Percentiles rank a stretch among this genome's conserved stretches.
These are phyloP conservation scores for Danio rerio DNA, from an alignment of 2,113 vertebrate genomes.

Conservation along the genomic window GRCz12tu NC_133181.1:52563501-52564000, in stretches of 20 bases:
- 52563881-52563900: no score
- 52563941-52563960: no score
- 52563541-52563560: neutral
- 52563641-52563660: neutral
- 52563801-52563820: constrained; percentile 30
- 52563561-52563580: neutral
- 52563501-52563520: neutral
- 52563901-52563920: no score
- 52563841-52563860: neutral
- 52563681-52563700: rapidly evolving
- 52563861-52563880: neutral
- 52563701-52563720: rapidly evolving
- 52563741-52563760: constrained; percentile 33
- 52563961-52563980: neutral
- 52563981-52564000: neutral
- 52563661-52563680: constrained; percentile 69
- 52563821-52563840: neutral
- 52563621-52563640: constrained; percentile 34
- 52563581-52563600: neutral
- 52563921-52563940: no score
- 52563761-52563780: constrained; percentile 63
- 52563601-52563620: constrained; percentile 27
- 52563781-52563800: constrained; percentile 4
- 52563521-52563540: neutral
- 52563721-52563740: constrained; percentile 66